These are phyloP conservation scores for Epinotia nisella DNA, from an alignment of 2,888 invertebrate genomes.

Conservation along the genomic window DNA sequence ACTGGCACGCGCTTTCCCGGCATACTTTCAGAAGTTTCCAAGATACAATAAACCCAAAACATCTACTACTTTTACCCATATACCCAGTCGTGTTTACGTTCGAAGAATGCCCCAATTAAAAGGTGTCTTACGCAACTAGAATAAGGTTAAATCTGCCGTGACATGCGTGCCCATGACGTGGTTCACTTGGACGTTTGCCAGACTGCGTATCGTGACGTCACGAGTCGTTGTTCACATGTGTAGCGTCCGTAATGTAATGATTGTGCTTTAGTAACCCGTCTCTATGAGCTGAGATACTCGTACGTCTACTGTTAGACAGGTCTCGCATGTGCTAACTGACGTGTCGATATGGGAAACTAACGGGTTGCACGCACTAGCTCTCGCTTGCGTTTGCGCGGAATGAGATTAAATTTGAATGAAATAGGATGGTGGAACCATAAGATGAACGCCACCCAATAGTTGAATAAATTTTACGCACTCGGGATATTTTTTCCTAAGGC, in stretches of 20 bases:
- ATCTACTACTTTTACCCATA: constrained; percentile 40
- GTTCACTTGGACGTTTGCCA: constrained; percentile 36
- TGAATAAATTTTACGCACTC: too few species aligned
- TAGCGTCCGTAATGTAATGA: constrained; percentile 1
- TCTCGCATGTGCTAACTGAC: too few species aligned
- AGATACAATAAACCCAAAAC: constrained; percentile 41
- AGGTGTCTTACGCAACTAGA: constrained; percentile 17
- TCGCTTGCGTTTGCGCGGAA: too few species aligned
- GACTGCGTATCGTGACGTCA: constrained; percentile 31
- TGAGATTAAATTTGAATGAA: too few species aligned
- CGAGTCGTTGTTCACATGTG: constrained; percentile 13
- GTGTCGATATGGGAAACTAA: too few species aligned
- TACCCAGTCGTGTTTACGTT: constrained; percentile 33
- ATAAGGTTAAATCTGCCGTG: constrained; percentile 39
- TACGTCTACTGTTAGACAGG: not conserved
- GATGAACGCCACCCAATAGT: too few species aligned
- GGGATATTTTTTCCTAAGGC: too few species aligned
- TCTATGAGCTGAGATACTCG: not conserved
- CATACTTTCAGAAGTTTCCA: constrained; percentile 36
- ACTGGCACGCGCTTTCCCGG: constrained; percentile 29
- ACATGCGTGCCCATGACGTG: constrained; percentile 26
- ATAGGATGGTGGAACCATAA: too few species aligned
- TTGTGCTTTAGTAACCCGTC: not conserved
- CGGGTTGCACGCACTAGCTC: too few species aligned
- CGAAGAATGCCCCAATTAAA: constrained; percentile 22